Evolutionary conservation across 2,113 vertebrate genomes (phyloP).

Genomic region (Sakesphorus luctuosus): DNA sequence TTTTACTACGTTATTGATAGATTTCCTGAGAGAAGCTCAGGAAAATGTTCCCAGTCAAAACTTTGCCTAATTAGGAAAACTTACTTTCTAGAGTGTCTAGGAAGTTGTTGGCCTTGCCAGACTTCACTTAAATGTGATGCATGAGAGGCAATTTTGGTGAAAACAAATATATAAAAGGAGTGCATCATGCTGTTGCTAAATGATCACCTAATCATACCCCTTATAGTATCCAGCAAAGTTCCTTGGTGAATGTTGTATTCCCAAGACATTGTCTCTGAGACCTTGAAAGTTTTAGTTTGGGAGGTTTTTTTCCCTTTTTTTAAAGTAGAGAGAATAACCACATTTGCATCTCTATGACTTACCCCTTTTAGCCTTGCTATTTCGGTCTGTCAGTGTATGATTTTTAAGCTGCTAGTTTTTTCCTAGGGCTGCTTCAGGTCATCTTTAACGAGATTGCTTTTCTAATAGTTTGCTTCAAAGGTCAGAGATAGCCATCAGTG

Average conservation of each 20-base stretch:
- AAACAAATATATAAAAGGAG: background rate
- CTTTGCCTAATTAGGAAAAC: background rate
- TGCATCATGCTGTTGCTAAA: background rate
- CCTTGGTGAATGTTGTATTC: background rate
- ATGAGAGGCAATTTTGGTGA: background rate
- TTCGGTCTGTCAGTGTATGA: background rate
- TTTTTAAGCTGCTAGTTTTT: slow-evolving; percentile 27
- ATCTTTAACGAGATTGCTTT: slow-evolving; percentile 47
- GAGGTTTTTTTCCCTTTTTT: background rate
- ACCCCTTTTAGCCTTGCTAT: slow-evolving; percentile 3
- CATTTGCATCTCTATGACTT: background rate
- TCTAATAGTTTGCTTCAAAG: slow-evolving; percentile 48
- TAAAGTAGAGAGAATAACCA: background rate
- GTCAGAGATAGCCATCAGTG: slow-evolving; percentile 35
- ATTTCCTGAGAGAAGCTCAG: background rate
- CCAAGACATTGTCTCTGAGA: background rate
- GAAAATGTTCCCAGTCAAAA: background rate
- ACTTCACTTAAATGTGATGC: background rate
- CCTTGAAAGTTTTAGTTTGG: background rate
- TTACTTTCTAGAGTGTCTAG: background rate
- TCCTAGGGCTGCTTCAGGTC: slow-evolving; percentile 19
- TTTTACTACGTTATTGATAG: background rate
- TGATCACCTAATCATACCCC: background rate
- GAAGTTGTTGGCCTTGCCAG: background rate
- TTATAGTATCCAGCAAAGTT: background rate